Evolutionary conservation across 2,888 invertebrate genomes (phyloP), one percentile per base, ranked within the genome.

Genomic region (Gerris lacustris): DNA sequence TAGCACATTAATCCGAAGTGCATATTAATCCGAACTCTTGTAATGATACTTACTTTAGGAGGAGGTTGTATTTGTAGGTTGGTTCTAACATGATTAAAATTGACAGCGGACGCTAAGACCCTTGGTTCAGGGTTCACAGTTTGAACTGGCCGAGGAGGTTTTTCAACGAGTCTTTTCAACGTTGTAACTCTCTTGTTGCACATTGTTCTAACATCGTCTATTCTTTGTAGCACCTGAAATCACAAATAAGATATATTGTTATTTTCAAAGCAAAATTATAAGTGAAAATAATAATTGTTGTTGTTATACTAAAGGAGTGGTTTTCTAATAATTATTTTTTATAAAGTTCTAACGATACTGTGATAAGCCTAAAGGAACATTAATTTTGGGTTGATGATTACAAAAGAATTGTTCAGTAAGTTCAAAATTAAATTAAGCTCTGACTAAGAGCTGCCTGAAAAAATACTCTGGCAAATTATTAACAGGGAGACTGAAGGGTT

Each of bases 121-220:
- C 83, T 84, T 44, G 86, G 87, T 79, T 92, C 90, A 66, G 92
- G 92, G 70, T 87, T 88, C 69, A 92, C 92, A 67, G 89, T 85
- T 81, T 92, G 91, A 74, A 92, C 86, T 68, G 92, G 91, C 72
- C 90, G 84, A 72, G 88, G 86, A 62, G 90, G 89, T 79, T 87
- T 87, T 44, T 87, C 82, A 17, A 88, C 84, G 72, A 91, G 85
- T 74, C 88, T 87, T 79, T 89, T 88, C 69, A 92, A 81, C 73
- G 86, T 85, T 66, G 86, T 85, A 69, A 90, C 84, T 76, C 93
- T 87, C 80, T 94, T 92, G 73, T 92, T 90, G 81, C 94, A 94
- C 94, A 96, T 94, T 77, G 90, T 82, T 79, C 91, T 91, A 2
- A 97, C 93, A 82, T 97, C 96, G 79, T 95, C 94, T 76, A 96